Evolutionary conservation across 2,113 vertebrate genomes (phyloP), one percentile per base, ranked within the genome.

Genomic region (Paedocypris sp.): DNA sequence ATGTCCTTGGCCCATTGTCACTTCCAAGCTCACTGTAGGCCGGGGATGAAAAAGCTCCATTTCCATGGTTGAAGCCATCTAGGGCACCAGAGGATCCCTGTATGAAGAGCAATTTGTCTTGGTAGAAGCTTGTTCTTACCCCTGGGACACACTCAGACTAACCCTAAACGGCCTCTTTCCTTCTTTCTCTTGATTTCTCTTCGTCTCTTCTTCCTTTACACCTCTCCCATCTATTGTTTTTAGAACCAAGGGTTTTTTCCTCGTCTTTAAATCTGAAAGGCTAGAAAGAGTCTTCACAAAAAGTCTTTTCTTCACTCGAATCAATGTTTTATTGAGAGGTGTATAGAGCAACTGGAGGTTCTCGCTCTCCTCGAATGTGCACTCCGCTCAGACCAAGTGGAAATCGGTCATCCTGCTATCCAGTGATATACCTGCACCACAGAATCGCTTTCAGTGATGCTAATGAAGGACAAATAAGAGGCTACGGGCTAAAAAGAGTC

Each of bases 21-120:
- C n/a, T n/a, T n/a, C n/a, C n/a, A n/a, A n/a, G n/a, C n/a, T n/a
- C n/a, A 28, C 35, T 6, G 20, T 9, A 5, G 19, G 7, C 9
- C 43, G 16, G 33, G 32, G 20, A 35, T 23, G 25, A 56, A 42
- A 64, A 72, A 71, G 58, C 39, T 32, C 36, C 18, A 45, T 10
- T 52, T 22, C 29, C 28, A 48, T 41, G 29, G 22, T 49, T 64
- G 8, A 11, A 19, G 32, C 42, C n/a, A 53, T 60, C 47, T 47
- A 36, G 38, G 49, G 39, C 38, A 15, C 57, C 35, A 45, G 62
- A 64, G 50, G 70, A 9, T 69, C 35, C 45, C 39, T 62, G 26
- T 19, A 38, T 26, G 50, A 64, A 45, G 53, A 72, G 63, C 29
- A 52, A 2, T 71, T 71, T 68, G 36, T 69, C 45, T 72, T 75